Conservation (phyloP, 92 coral and sea anemone genomes). For the Micromussa lordhowensis region DNA sequence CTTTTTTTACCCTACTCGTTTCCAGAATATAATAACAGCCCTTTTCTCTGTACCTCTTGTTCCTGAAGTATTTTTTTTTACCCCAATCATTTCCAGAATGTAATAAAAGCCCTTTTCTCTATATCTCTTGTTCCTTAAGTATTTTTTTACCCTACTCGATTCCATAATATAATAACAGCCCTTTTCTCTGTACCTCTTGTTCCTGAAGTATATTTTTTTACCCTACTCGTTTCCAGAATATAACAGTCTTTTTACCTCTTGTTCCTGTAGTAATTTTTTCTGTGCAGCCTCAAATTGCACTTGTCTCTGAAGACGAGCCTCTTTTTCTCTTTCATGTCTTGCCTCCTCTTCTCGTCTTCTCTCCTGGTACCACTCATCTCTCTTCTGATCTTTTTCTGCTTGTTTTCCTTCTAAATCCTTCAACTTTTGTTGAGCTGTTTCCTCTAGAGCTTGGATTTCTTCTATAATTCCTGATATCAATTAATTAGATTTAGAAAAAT, state of each 20-base stretch:
- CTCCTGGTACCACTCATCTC: conserved; percentile 68
- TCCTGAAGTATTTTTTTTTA: no score
- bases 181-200: no score
- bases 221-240: neutral
- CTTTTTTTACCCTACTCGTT: no score
- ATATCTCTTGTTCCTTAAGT: no score
- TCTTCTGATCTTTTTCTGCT: conserved; percentile 66
- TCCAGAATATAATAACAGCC: no score
- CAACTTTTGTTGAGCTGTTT: conserved; percentile 78
- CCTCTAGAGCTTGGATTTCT: conserved; percentile 67
- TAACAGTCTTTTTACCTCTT: conserved; percentile 58
- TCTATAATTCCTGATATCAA: conserved; percentile 7
- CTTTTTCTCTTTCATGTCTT: conserved; percentile 67
- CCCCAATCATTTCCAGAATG: no score
- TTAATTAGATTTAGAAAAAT: neutral
- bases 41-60: no score
- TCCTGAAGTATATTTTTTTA: no score
- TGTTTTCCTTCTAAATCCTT: conserved; percentile 84
- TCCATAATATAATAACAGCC: no score
- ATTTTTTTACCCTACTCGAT: no score
- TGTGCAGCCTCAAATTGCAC: conserved; percentile 75
- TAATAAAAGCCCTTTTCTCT: no score
- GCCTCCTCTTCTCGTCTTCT: conserved; percentile 78
- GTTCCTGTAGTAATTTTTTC: conserved; percentile 58
- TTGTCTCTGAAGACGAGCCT: conserved; percentile 72